Evolutionary conservation across 2,797 vertebrate species (phyloP).

Genomic region (Myotis myotis): DNA sequence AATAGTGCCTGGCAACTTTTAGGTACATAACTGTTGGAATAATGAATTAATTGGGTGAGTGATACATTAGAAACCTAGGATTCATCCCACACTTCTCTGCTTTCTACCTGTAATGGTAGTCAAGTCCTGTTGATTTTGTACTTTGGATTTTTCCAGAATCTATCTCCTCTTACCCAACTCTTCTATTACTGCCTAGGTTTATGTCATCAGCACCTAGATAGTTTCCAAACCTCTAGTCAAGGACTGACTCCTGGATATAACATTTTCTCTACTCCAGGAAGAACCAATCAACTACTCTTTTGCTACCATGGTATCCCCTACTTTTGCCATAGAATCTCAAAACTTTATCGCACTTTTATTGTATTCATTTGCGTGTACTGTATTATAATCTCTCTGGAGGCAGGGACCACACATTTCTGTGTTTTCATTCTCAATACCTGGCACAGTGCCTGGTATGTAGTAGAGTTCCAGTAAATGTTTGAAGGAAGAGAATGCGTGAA

Average conservation of each 20-base stretch:
- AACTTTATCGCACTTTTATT: neutral
- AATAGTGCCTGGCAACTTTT: neutral
- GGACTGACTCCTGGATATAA: neutral
- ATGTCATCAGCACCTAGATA: neutral
- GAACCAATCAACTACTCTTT: neutral
- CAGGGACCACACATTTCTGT: neutral
- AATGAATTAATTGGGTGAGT: neutral
- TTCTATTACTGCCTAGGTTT: neutral
- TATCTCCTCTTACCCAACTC: neutral
- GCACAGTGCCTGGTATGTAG: neutral
- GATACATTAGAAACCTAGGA: neutral
- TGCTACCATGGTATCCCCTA: neutral
- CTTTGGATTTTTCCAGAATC: neutral
- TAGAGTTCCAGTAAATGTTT: neutral
- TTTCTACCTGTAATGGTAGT: neutral
- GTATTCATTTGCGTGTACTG: neutral
- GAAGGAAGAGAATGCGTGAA: conserved; percentile 4
- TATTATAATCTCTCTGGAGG: neutral
- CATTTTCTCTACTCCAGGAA: neutral
- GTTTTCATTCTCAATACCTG: neutral
- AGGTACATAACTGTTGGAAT: neutral
- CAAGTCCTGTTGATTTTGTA: neutral
- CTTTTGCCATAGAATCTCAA: neutral
- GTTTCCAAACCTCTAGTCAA: neutral
- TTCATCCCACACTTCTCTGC: neutral